Evolutionary conservation across 2,797 vertebrate species (phyloP).

Genomic region (Rhyacichthys aspro): DNA sequence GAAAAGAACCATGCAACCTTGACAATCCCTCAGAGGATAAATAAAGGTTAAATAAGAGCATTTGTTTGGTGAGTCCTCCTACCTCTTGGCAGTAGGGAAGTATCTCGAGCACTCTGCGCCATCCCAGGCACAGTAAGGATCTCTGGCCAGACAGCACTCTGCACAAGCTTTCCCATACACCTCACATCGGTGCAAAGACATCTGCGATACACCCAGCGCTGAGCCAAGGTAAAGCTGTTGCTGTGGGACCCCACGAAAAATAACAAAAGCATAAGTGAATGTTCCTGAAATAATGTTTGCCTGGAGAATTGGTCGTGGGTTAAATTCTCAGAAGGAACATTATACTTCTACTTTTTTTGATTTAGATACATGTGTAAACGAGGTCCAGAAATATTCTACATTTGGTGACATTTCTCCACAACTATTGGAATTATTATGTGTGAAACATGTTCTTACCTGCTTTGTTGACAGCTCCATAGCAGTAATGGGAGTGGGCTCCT

Average conservation of each 20-base stretch:
- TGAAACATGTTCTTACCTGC: conserved; percentile 79
- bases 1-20: conserved; percentile 28
- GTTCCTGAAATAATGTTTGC: conserved; percentile 19
- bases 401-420: conserved; percentile 30
- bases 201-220: conserved; percentile 89
- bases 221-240: conserved; percentile 98
- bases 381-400: background rate
- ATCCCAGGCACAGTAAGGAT: conserved; percentile 99
- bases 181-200: conserved; percentile 96
- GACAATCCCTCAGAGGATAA: conserved; percentile 36
- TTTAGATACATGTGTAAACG: conserved; percentile 33
- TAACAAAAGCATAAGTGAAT: conserved; percentile 28
- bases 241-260: conserved; percentile 75
- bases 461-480: conserved; percentile 98
- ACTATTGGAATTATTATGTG: conserved; percentile 27
- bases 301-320: conserved; percentile 19
- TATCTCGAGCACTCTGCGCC: conserved; percentile 95
- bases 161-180: conserved; percentile 97
- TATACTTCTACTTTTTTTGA: conserved; percentile 21
- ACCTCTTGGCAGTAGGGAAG: conserved; percentile 98
- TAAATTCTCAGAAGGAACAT: conserved; percentile 31
- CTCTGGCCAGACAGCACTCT: conserved; percentile 95
- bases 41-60: conserved; percentile 38
- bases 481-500: conserved; percentile 93
- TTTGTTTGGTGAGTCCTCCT: conserved; percentile 43